Percentiles rank a stretch among this genome's conserved stretches.
These are phyloP conservation scores for Zaprionus camerounensis DNA, from an alignment of 1,140 invertebrate genomes.

Conservation along the genomic window DNA sequence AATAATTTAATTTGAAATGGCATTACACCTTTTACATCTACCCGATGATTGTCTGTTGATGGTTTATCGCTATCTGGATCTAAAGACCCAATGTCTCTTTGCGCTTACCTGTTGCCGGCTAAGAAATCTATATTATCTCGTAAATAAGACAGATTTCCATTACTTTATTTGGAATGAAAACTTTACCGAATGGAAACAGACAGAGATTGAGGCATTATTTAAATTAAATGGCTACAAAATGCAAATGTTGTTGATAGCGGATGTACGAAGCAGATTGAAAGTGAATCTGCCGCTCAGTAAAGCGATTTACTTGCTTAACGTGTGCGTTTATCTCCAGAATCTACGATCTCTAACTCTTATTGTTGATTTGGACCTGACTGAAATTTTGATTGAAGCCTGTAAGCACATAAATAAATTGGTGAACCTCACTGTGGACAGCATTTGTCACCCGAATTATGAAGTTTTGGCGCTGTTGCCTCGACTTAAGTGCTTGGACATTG, in stretches of 20 bases:
- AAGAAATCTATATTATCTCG: conserved; percentile 11
- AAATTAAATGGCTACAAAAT: conserved; percentile 33
- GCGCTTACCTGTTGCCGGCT: conserved; percentile 25
- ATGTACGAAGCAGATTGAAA: not conserved
- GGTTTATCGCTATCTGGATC: conserved; percentile 13
- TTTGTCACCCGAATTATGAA: conserved; percentile 28
- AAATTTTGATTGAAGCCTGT: conserved; percentile 22
- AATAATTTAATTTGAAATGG: not conserved
- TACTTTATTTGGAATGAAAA: conserved; percentile 12
- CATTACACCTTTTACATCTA: conserved; percentile 17
- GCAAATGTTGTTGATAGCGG: conserved; percentile 1
- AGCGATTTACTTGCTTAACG: not conserved
- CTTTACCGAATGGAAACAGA: not conserved
- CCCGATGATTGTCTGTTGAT: conserved; percentile 22
- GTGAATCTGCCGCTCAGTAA: not conserved
- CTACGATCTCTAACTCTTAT: conserved; percentile 5
- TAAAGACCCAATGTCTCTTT: conserved; percentile 20
- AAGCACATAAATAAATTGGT: conserved; percentile 16
- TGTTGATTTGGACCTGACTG: not conserved
- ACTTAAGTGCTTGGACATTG: conserved; percentile 22
- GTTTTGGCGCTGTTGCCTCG: conserved; percentile 3
- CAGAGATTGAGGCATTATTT: conserved; percentile 24
- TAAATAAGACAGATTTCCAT: not conserved
- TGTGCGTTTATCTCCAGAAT: conserved; percentile 27
- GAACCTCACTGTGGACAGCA: conserved; percentile 20